Conservation (phyloP, 2,888 invertebrate species). For the Aradus depressus region DNA sequence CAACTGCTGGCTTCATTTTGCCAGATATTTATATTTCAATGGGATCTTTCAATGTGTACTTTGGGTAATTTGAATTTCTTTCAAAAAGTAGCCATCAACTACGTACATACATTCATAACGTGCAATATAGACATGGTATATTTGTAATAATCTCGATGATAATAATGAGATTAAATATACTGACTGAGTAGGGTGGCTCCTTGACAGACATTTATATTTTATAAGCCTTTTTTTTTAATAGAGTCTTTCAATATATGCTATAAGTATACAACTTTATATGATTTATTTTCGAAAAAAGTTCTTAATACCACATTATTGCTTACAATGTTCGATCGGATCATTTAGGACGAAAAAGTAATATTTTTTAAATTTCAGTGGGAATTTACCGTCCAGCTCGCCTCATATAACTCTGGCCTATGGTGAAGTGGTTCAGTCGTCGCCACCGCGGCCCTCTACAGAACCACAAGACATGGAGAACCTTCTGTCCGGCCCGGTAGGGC, state of each 20-base stretch:
- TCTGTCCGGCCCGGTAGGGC: conserved; percentile 39
- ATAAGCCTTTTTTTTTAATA: not conserved
- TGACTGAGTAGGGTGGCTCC: too few relatives aligned
- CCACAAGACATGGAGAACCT: conserved; percentile 43
- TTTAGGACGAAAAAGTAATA: not conserved
- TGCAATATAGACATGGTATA: too few relatives aligned
- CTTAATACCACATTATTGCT: not conserved
- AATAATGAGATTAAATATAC: too few relatives aligned
- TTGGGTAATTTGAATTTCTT: too few relatives aligned
- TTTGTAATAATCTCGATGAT: too few relatives aligned
- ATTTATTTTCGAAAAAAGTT: not conserved
- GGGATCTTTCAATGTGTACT: too few relatives aligned
- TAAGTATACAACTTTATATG: not conserved
- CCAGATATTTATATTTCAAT: too few relatives aligned
- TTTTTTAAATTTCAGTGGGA: conserved; percentile 34
- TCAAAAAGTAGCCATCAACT: too few relatives aligned
- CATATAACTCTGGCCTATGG: conserved; percentile 47
- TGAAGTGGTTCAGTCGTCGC: conserved; percentile 36
- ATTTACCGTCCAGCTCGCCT: conserved; percentile 41
- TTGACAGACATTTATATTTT: too few relatives aligned
- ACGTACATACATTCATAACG: too few relatives aligned
- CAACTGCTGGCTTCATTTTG: too few relatives aligned
- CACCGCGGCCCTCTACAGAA: conserved; percentile 20
- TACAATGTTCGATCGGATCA: not conserved
- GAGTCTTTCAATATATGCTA: not conserved